phyloP scores from a whole-genome alignment of 92 coral and sea anemone genomes.

The Epizoanthus scotinus region DNA sequence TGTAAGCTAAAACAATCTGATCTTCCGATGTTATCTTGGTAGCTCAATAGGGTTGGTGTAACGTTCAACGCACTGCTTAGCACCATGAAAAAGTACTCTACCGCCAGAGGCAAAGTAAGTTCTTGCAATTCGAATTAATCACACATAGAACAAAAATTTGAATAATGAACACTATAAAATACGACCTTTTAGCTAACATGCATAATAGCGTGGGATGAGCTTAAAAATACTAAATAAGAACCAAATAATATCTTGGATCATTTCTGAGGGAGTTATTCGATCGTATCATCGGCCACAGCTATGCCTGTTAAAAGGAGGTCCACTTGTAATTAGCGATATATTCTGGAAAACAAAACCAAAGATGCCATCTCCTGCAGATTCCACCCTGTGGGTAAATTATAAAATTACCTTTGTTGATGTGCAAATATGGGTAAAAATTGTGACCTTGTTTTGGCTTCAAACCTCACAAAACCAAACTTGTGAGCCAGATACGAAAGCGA shows the following conservation, averaged over 20 bases:
- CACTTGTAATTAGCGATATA: background rate
- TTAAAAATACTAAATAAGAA: background rate
- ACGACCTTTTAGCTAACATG: background rate
- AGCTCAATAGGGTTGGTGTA: background rate
- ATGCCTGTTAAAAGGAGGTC: constrained; percentile 1
- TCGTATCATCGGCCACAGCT: background rate
- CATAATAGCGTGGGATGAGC: background rate
- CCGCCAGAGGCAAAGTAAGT: background rate
- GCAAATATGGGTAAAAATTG: no score
- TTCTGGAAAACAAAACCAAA: background rate
- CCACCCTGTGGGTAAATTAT: background rate
- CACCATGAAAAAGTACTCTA: background rate
- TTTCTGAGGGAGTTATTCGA: background rate
- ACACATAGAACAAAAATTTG: background rate
- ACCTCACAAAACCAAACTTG: no score
- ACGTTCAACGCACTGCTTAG: background rate
- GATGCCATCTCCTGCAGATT: constrained; percentile 7
- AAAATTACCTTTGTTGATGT: no score
- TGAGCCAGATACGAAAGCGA: no score
- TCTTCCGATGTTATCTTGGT: no score
- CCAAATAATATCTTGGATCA: background rate
- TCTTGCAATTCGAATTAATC: constrained; percentile 1
- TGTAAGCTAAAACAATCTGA: no score
- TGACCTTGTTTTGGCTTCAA: no score
- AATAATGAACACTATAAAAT: background rate